Evolutionary conservation across 2,113 vertebrate genomes (phyloP), one percentile per base, ranked within the genome.

Genomic region (Ciconia maguari): DNA sequence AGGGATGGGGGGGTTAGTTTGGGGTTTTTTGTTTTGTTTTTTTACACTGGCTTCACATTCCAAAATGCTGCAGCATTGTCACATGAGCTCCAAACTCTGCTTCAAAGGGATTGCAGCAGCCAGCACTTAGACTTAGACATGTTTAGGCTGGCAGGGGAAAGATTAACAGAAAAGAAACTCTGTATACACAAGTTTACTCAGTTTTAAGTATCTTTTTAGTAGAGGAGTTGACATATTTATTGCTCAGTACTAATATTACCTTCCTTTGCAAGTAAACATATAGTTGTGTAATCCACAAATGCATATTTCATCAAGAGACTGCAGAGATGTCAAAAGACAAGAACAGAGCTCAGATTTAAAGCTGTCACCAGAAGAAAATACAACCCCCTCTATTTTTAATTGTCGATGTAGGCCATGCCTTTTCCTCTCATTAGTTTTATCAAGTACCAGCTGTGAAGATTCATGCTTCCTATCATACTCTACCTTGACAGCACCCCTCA

Each of bases 121-220:
- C 70, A 96, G 36, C 51, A 87, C 11, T 24, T 36, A 38, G 10
- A 65, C 29, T 4, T 13, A n/a, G 68, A 77, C 74, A 6, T 38
- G 70, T 83, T 90, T 51, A 85, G 62, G 46, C 84, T 88, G 49
- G 41, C 62, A 77, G 22, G 30, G 49, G 72, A 83, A 89, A 76
- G n/a, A 79, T 44, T 26, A 87, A 71, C n/a, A 82, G 41, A 79
- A 93, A 93, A 94, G 24, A 71, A 95, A 61, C 30, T 44, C 54
- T 51, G 16, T 71, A 87, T 76, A 93, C 36, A 85, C 82, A 89
- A 61, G 27, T 46, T 51, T 61, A 72, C 30, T 54, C 20, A 61
- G 65, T 91, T 92, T 34, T 27, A 85, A 89, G 44, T 7, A 12
- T 72, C 85, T 87, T 95, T 96, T 96, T 87, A 87, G 81, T 58